These are phyloP conservation scores for Enteromius thamalakanensis DNA, from an alignment of 2,797 vertebrate species.

Conservation along the genomic window DNA sequence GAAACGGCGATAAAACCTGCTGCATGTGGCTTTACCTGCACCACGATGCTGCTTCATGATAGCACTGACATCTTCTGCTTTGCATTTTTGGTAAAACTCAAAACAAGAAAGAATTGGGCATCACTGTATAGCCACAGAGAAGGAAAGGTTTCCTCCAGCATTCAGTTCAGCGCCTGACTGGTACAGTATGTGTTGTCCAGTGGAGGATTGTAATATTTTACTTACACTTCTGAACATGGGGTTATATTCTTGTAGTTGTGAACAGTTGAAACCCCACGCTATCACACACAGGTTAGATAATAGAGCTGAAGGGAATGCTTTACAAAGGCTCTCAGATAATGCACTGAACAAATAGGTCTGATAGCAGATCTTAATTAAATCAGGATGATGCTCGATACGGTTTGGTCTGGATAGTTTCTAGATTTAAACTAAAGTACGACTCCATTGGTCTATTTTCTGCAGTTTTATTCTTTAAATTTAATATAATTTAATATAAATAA, in stretches of 20 bases:
- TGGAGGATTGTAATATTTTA: background rate
- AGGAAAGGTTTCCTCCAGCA: background rate
- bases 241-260: background rate
- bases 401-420: constrained; percentile 36
- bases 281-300: constrained; percentile 55
- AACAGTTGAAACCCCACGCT: constrained; percentile 26
- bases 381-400: constrained; percentile 51
- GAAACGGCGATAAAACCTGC: constrained; percentile 48
- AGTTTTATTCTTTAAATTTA: background rate
- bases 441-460: constrained; percentile 4
- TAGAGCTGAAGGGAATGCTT: constrained; percentile 55
- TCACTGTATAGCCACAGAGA: background rate
- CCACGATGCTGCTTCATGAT: constrained; percentile 42
- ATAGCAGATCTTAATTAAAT: constrained; percentile 62
- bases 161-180: background rate
- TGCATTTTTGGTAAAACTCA: constrained; percentile 32
- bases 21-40: constrained; percentile 47
- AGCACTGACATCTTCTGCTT: constrained; percentile 35
- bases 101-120: constrained; percentile 47
- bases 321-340: constrained; percentile 56
- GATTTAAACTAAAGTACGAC: constrained; percentile 28
- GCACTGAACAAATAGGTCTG: constrained; percentile 54
- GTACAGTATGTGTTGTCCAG: background rate
- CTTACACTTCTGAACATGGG: background rate
- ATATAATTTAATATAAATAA: background rate